phyloP scores from a whole-genome alignment of 2,888 invertebrate species.

The Drosophila flavopinicola region DNA sequence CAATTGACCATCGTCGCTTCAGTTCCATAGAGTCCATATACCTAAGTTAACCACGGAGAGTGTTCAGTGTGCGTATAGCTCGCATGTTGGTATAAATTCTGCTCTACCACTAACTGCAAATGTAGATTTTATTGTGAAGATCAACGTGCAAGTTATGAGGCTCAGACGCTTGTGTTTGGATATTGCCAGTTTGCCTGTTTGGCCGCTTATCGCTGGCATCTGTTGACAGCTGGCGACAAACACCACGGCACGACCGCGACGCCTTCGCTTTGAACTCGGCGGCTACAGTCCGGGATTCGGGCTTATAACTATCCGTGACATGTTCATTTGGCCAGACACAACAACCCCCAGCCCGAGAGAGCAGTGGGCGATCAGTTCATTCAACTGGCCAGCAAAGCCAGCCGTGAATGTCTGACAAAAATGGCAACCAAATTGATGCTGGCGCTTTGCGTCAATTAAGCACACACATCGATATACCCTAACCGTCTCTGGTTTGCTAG shows the following conservation, averaged over 20 bases:
- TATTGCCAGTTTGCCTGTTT: conserved; percentile 11
- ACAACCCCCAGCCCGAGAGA: conserved; percentile 8
- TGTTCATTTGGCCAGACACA: conserved; percentile 32
- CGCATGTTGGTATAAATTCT: neutral
- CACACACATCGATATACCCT: conserved; percentile 15
- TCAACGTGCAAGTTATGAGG: conserved; percentile 63
- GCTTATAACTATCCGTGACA: conserved; percentile 30
- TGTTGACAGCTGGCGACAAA: conserved; percentile 58
- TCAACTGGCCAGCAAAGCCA: conserved; percentile 42
- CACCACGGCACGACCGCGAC: conserved; percentile 20
- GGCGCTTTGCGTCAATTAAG: neutral
- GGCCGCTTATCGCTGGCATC: conserved; percentile 64
- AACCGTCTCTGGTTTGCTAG: conserved; percentile 6
- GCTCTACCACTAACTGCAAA: conserved; percentile 8
- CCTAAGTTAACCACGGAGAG: conserved; percentile 2
- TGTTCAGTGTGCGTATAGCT: neutral
- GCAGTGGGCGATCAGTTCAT: conserved; percentile 67
- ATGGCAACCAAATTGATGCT: conserved; percentile 23
- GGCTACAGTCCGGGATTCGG: no score
- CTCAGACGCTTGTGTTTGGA: conserved; percentile 29
- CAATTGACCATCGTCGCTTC: no score
- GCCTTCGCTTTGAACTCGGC: conserved; percentile 70
- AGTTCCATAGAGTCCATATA: no score
- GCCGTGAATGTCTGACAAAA: conserved; percentile 1
- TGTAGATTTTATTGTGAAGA: conserved; percentile 51